Base-by-base conservation (phyloP, 1,140 invertebrate species). In the Drosophila suzukii region DNA sequence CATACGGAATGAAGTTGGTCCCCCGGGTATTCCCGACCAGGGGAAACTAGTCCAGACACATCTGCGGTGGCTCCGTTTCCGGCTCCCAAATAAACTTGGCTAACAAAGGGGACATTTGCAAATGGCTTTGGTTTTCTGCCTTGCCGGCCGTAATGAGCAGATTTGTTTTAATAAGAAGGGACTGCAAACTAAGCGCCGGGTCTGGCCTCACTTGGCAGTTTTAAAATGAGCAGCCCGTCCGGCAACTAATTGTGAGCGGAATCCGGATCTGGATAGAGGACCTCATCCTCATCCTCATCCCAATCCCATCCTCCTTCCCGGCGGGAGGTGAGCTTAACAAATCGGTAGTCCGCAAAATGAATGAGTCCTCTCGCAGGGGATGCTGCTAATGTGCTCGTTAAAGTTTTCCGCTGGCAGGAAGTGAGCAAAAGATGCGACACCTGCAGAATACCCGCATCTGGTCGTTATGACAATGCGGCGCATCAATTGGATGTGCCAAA, bases 381-480 rank as follows among this genome's bases (percentile, higher is more conserved):
- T 56, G 53, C 43, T 30, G 78, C 66, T 86, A 86, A 86, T 86
- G 75, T 90, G 81, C 88, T 90, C 88, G 80, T 90, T 90, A 90
- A 90, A 90, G 86, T 90, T 90, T 86, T 83, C 84, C 88, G 82
- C 76, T 90, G 83, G 71, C 84, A 89, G 79, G 73, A 90, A 90
- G 75, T 74, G 82, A 74, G 86, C 86, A 90, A 77, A 51, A 70
- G 55, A 65, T 55, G 59, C 38, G 34, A 59, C 79, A 86, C 83
- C 83, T 86, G 83, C 60, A 34, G 38, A 90, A 90, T 84, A 43
- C 56, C 72, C 78, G 55, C 82, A 91, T 91, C 80, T 84, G 88
- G 88, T 91, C 82, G 88, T 88, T 88, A 91, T 91, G 88, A 91
- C 88, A 88, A 90, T 90, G 72, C 55, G 55, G 50, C 41, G 62